phyloP scores from a whole-genome alignment of 1,140 invertebrate genomes.

The Papilio machaon region DNA sequence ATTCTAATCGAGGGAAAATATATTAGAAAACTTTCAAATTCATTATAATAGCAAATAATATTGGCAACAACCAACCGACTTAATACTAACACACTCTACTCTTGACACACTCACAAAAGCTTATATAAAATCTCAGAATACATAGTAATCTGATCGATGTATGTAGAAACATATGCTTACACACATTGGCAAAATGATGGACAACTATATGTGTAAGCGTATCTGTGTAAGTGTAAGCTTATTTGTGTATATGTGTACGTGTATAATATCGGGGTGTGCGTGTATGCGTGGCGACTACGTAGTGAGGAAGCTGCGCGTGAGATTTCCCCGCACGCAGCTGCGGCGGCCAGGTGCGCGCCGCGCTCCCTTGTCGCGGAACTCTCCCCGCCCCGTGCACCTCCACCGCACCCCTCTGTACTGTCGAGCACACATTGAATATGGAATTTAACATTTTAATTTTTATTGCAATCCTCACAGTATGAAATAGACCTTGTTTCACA shows the following conservation, averaged over 20 bases:
- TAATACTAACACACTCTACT: constrained; percentile 23
- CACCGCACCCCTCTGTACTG: constrained; percentile 52
- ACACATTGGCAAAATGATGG: constrained; percentile 25
- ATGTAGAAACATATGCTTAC: constrained; percentile 23
- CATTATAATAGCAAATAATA: constrained; percentile 1
- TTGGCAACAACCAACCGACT: not conserved
- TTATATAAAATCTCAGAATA: constrained; percentile 10
- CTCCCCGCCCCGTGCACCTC: constrained; percentile 53
- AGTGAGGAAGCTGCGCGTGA: constrained; percentile 79
- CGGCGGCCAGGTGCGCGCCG: constrained; percentile 76
- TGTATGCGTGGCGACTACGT: constrained; percentile 67
- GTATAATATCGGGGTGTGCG: constrained; percentile 31
- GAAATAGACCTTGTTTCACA: not conserved
- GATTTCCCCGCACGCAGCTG: constrained; percentile 77
- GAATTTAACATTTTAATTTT: constrained; percentile 41
- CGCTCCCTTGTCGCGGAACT: constrained; percentile 46
- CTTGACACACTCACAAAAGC: not conserved
- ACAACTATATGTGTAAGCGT: not conserved
- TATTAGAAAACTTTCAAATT: not conserved
- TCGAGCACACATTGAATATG: constrained; percentile 45
- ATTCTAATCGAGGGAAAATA: not conserved
- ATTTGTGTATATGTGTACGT: constrained; percentile 3
- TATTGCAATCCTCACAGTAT: not conserved
- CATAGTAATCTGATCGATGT: constrained; percentile 29
- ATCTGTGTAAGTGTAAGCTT: constrained; percentile 13